Conservation (phyloP, 1,140 invertebrate genomes). For the Melipona quadrifasciata region DNA sequence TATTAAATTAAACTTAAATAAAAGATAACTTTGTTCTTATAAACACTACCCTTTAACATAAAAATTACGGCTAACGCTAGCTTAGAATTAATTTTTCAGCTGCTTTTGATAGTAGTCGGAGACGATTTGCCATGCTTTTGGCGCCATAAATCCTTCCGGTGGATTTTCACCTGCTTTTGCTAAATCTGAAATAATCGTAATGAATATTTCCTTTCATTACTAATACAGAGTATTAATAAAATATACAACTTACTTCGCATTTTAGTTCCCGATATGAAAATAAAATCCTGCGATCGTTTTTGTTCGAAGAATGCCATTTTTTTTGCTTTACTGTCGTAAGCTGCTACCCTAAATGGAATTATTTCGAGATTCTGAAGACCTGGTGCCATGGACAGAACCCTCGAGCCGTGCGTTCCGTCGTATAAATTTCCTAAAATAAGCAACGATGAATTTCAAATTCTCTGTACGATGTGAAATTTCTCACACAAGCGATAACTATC, state of each 20-base stretch:
- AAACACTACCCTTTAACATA: not conserved
- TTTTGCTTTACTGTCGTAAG: constrained; percentile 92
- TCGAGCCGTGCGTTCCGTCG: constrained; percentile 95
- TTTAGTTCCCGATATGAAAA: constrained; percentile 98
- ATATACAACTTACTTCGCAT: constrained; percentile 88
- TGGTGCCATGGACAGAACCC: constrained; percentile 95
- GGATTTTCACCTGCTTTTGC: constrained; percentile 92
- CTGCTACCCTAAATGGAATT: constrained; percentile 98
- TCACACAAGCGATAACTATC: not conserved
- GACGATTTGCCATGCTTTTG: constrained; percentile 95
- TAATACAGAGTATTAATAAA: not conserved
- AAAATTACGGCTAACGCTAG: not conserved
- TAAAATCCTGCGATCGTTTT: constrained; percentile 93
- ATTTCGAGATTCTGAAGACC: constrained; percentile 96
- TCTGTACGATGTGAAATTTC: not conserved
- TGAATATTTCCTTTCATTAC: not conserved
- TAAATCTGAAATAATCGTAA: constrained; percentile 82
- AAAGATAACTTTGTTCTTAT: not conserved
- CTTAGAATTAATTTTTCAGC: constrained; percentile 62
- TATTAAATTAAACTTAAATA: constrained; percentile 9
- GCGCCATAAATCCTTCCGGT: constrained; percentile 98
- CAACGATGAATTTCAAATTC: not conserved
- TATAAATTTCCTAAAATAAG: constrained; percentile 88
- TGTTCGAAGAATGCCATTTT: constrained; percentile 98
- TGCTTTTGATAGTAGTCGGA: constrained; percentile 91